Percentiles rank a stretch among this genome's conserved stretches.
These are phyloP conservation scores for Hydraecia micacea DNA, from an alignment of 2,888 invertebrate species.

Conservation along the genomic window DNA sequence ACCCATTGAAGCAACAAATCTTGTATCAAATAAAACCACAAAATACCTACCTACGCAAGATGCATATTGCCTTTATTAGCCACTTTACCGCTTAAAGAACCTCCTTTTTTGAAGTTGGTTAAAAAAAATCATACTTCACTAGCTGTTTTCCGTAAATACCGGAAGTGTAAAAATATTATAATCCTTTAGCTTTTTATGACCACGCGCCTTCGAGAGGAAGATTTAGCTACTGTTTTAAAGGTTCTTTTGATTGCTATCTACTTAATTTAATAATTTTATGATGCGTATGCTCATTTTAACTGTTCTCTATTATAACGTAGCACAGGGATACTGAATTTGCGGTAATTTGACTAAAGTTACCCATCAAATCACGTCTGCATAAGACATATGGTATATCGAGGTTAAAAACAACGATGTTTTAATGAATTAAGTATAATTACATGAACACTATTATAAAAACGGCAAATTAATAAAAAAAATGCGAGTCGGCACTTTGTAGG, in stretches of 20 bases:
- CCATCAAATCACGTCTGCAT: too few relatives aligned
- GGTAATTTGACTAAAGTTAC: background rate
- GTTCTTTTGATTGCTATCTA: background rate
- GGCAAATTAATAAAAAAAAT: too few relatives aligned
- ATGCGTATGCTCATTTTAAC: background rate
- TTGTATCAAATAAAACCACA: background rate
- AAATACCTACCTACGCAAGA: too few relatives aligned
- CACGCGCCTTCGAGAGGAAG: background rate
- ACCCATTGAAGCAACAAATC: background rate
- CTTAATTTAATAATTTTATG: background rate
- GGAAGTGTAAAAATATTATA: constrained; percentile 3
- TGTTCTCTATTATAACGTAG: background rate
- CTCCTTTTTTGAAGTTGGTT: too few relatives aligned
- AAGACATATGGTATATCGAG: background rate
- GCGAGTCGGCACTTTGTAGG: fast-evolving
- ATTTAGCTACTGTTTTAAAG: constrained; percentile 11
- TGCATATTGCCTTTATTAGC: background rate
- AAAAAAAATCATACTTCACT: background rate
- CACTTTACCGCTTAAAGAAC: fast-evolving
- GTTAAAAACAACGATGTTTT: background rate
- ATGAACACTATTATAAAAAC: background rate
- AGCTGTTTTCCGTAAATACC: constrained; percentile 2
- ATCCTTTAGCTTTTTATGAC: constrained; percentile 7
- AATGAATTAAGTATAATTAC: background rate
- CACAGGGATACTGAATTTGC: background rate